phyloP scores from a whole-genome alignment of 1,140 invertebrate species.

The Drusus annulatus region DNA sequence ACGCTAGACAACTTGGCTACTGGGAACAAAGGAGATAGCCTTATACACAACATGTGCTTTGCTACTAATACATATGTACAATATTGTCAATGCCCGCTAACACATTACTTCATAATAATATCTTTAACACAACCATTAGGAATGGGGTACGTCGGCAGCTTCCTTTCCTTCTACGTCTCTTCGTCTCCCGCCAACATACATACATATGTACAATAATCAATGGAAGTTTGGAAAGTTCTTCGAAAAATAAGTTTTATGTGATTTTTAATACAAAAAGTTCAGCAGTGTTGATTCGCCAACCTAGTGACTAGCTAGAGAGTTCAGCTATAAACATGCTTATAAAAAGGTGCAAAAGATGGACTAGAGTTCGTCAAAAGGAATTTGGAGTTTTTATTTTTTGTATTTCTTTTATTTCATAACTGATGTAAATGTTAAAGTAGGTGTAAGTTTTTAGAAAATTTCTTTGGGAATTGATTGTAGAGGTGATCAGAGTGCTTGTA shows the following conservation, averaged over 20 bases:
- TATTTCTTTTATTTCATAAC: constrained; percentile 38
- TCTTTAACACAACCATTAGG: constrained; percentile 58
- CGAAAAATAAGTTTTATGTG: constrained; percentile 41
- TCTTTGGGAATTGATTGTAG: not conserved
- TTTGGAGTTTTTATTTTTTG: constrained; percentile 3
- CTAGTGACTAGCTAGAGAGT: constrained; percentile 21
- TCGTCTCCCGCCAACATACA: not conserved
- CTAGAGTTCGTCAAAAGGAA: constrained; percentile 18
- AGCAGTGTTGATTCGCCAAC: constrained; percentile 31
- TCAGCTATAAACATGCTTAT: constrained; percentile 32
- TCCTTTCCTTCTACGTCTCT: not conserved
- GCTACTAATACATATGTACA: constrained; percentile 55
- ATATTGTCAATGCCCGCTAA: constrained; percentile 58
- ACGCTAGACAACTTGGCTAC: constrained; percentile 11
- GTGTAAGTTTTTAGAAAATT: constrained; percentile 31
- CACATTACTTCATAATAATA: constrained; percentile 52
- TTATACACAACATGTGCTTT: constrained; percentile 52
- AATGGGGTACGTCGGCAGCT: constrained; percentile 49
- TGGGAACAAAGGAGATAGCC: constrained; percentile 34
- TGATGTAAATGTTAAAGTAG: constrained; percentile 37
- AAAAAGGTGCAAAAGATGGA: constrained; percentile 44
- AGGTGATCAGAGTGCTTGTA: constrained; percentile 3
- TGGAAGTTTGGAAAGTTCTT: constrained; percentile 43
- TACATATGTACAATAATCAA: constrained; percentile 17
- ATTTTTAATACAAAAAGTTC: constrained; percentile 37